Conservation (phyloP, 2,888 invertebrate species). For the Altica lythri region DNA sequence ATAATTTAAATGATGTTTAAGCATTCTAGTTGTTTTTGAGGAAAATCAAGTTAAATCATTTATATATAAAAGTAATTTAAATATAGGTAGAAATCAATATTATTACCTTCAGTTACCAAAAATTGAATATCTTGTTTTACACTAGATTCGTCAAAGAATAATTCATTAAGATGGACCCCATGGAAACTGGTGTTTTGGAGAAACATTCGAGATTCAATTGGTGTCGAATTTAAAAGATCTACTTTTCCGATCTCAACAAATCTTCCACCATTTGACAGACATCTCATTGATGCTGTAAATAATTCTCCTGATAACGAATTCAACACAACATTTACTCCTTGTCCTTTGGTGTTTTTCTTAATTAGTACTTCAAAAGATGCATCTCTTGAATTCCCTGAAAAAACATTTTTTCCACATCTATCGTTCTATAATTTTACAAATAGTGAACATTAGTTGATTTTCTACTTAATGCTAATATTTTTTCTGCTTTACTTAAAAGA, state of each 20-base stretch:
- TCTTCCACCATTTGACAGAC: conserved; percentile 64
- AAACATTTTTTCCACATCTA: not conserved
- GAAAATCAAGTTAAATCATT: too few species aligned
- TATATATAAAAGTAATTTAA: too few species aligned
- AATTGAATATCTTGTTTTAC: conserved; percentile 60
- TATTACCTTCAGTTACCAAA: conserved; percentile 60
- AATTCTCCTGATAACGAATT: conserved; percentile 93
- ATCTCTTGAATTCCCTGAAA: conserved; percentile 80
- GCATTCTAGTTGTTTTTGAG: too few species aligned
- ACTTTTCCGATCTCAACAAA: conserved; percentile 88
- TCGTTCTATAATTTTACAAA: not conserved
- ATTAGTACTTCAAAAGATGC: conserved; percentile 86
- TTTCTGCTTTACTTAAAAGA: too few species aligned
- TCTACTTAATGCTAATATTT: too few species aligned
- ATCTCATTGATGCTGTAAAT: conserved; percentile 70
- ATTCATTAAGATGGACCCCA: conserved; percentile 74
- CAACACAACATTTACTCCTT: conserved; percentile 87
- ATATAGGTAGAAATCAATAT: too few species aligned
- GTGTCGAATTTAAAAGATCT: conserved; percentile 71
- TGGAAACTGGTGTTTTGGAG: conserved; percentile 76
- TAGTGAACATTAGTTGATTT: too few species aligned
- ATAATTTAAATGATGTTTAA: too few species aligned
- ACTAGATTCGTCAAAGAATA: conserved; percentile 61
- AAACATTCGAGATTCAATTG: conserved; percentile 67
- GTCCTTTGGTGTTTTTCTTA: conserved; percentile 77